phyloP scores from a whole-genome alignment of 2,888 invertebrate genomes.

The Orthosia gracilis region DNA sequence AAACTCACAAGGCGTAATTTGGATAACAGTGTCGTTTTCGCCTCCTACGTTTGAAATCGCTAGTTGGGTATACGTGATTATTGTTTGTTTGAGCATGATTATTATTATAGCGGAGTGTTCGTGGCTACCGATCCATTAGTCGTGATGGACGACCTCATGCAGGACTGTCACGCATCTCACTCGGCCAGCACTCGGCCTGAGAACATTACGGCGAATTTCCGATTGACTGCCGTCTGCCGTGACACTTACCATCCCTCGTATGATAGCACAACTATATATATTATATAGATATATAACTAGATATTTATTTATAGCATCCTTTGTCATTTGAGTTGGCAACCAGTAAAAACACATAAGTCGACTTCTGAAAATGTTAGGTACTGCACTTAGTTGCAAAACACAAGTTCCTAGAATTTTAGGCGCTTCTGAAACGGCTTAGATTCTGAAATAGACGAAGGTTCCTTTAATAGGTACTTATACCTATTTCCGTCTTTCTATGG shows the following conservation, averaged over 20 bases:
- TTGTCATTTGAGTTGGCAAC: neutral
- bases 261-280: neutral
- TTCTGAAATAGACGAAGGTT: neutral
- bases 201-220: conserved; percentile 40
- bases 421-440: neutral
- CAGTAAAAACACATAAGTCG: neutral
- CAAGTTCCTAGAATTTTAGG: conserved; percentile 9
- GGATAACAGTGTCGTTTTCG: conserved; percentile 28
- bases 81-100: conserved; percentile 28
- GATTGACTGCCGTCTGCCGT: conserved; percentile 35
- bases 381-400: neutral
- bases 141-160: conserved; percentile 29
- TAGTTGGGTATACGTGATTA: conserved; percentile 20
- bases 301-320: conserved; percentile 5
- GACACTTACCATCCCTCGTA: conserved; percentile 18
- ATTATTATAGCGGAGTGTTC: conserved; percentile 38
- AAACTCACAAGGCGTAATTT: conserved; percentile 27
- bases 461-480: neutral
- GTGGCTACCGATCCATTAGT: conserved; percentile 43
- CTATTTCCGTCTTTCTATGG: neutral
- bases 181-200: conserved; percentile 22
- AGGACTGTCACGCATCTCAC: conserved; percentile 31
- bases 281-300: too few species aligned
- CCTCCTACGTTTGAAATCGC: conserved; percentile 35
- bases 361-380: neutral